Base-by-base conservation (phyloP, 1,140 invertebrate genomes). In the Anastrepha obliqua region DNA sequence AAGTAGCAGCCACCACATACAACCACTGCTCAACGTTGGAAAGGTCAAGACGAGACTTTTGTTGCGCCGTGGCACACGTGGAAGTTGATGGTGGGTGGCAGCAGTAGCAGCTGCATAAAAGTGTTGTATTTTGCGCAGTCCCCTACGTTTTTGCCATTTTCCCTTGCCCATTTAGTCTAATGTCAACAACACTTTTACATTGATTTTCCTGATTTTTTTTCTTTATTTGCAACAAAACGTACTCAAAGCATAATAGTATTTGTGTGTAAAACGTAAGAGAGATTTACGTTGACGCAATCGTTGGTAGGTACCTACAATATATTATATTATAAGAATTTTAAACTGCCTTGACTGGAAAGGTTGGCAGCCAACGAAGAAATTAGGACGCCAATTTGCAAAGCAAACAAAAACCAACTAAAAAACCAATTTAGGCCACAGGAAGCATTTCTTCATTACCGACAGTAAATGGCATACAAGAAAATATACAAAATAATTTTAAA, bases 1-100 rank as follows among this genome's bases (percentile, higher is more conserved):
- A 81, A 55, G 9, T 55, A 29, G 17, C n/a, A 29, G 17, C n/a
- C 47, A 55, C 74, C 17, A 1, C 74, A 81, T 81, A 29, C 13
- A 44, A 0, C 67, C 42, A 11, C 17, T 47, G 15, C 6, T 55
- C 47, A 3, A 74, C 2, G 74, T 81, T 51, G 51, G 51, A 58
- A 81, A 81, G 74, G 74, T 81, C 74, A 81, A 81, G 74, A 81
- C 17, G 74, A 81, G 74, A 55, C 47, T 58, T 55, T 55, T 47
- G 17, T 81, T 81, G 51, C 47, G 47, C n/a, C 8, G 55, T 20
- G 7, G 47, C 74, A 29, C 44, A 81, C 42, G n/a, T 20, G n/a
- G 6, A 29, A 81, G 11, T 42, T 44, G 44, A 44, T 17, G 67
- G 15, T 5, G 17, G 17, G 67, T 47, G 17, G 8, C 20, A 81